Evolutionary conservation across 2,113 vertebrate genomes (phyloP).

Genomic region (Sturnira hondurensis): DNA sequence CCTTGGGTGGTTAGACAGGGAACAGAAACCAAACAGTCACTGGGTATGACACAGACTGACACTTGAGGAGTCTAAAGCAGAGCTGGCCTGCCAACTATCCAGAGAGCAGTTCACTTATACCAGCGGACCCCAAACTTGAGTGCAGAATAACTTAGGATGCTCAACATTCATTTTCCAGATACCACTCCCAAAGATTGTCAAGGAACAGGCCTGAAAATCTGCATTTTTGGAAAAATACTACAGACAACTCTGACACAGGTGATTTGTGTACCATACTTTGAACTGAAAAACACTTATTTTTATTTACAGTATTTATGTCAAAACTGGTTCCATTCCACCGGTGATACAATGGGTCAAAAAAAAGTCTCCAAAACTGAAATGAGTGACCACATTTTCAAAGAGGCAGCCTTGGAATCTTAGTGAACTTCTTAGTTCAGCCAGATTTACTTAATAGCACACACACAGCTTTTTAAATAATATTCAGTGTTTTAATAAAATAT

Average conservation of each 20-base stretch:
- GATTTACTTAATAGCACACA: not conserved
- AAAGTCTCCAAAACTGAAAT: not conserved
- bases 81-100: not conserved
- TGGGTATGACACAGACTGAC: constrained; percentile 33
- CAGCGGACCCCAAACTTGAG: not conserved
- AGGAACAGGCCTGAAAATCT: not conserved
- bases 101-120: not conserved
- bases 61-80: constrained; percentile 23
- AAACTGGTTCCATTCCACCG: not conserved
- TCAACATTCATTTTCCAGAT: not conserved
- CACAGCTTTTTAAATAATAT: not conserved
- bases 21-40: constrained; percentile 62
- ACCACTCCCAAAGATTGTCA: not conserved
- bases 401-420: not conserved
- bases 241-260: not conserved
- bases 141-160: not conserved
- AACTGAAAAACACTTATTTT: not conserved
- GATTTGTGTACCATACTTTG: not conserved
- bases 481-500: not conserved
- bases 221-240: not conserved
- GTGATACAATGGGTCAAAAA: not conserved
- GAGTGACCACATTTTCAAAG: not conserved
- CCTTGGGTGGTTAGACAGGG: constrained; percentile 12
- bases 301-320: not conserved
- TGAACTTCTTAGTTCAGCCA: not conserved